These are phyloP conservation scores for Anorthoa munda DNA, from an alignment of 2,888 invertebrate genomes.

Conservation along the genomic window DNA sequence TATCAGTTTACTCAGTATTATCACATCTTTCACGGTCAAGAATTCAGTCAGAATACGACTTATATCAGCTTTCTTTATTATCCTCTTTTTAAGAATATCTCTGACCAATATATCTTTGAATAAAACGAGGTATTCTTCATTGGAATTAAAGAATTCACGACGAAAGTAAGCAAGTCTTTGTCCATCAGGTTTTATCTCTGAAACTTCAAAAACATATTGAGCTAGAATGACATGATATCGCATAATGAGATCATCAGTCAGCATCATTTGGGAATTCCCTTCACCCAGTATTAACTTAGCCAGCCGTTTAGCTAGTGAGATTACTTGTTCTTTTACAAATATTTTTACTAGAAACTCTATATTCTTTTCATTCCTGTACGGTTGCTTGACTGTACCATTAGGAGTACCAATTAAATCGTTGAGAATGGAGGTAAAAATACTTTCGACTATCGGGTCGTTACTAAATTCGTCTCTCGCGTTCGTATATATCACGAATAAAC, in stretches of 20 bases:
- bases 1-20: constrained; percentile 14
- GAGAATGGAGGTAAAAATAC: constrained; percentile 1
- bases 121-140: constrained; percentile 24
- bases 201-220: constrained; percentile 34
- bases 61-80: not conserved
- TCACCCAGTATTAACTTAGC: not conserved
- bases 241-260: constrained; percentile 34
- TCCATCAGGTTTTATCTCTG: constrained; percentile 20
- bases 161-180: constrained; percentile 1
- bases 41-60: not conserved
- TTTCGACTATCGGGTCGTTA: not conserved
- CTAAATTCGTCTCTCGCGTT: constrained; percentile 32
- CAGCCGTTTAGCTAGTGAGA: constrained; percentile 31
- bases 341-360: constrained; percentile 24
- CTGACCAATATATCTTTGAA: constrained; percentile 33
- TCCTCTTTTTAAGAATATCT: constrained; percentile 18
- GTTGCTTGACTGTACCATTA: constrained; percentile 11
- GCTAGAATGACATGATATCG: constrained; percentile 52
- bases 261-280: constrained; percentile 18
- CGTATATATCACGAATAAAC: constrained; percentile 50
- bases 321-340: constrained; percentile 30
- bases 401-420: constrained; percentile 45
- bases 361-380: constrained; percentile 11
- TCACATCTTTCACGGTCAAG: not conserved
- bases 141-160: constrained; percentile 29